phyloP scores from a whole-genome alignment of 2,113 vertebrate genomes.

The Synodontis membranacea region DNA sequence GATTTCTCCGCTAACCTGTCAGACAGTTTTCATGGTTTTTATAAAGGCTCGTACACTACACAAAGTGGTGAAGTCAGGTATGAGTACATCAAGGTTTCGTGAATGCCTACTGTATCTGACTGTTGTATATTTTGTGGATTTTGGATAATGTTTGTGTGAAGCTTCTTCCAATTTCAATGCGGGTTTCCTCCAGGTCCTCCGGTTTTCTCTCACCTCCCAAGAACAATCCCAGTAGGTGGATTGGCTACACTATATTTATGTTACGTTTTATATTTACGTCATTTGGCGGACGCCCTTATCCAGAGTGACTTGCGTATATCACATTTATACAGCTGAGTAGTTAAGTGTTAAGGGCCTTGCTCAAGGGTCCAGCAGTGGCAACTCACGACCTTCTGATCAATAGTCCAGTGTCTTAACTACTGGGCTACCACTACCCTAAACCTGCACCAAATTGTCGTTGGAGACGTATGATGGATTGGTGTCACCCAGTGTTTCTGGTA shows the following conservation, averaged over 20 bases:
- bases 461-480: neutral
- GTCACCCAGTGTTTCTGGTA: neutral
- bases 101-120: neutral
- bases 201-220: neutral
- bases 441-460: too few relatives aligned
- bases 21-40: slow-evolving; percentile 83
- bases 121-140: neutral
- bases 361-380: too few relatives aligned
- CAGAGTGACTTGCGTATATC: too few relatives aligned
- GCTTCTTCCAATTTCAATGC: neutral
- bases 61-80: slow-evolving; percentile 82
- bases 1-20: slow-evolving; percentile 82
- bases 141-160: neutral
- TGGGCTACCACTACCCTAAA: too few relatives aligned
- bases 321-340: too few relatives aligned
- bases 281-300: too few relatives aligned
- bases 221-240: neutral
- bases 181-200: neutral
- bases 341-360: too few relatives aligned
- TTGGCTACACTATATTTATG: neutral
- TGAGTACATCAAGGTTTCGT: slow-evolving; percentile 7
- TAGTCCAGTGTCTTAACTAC: too few relatives aligned
- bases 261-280: too few relatives aligned
- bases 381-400: too few relatives aligned
- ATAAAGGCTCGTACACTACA: slow-evolving; percentile 85